A percentile compares a stretch with the other conserved stretches of the same genome.
Evolutionary conservation across 2,888 invertebrate species (phyloP).

Genomic region (Poecilobothrus nobilitatus): DNA sequence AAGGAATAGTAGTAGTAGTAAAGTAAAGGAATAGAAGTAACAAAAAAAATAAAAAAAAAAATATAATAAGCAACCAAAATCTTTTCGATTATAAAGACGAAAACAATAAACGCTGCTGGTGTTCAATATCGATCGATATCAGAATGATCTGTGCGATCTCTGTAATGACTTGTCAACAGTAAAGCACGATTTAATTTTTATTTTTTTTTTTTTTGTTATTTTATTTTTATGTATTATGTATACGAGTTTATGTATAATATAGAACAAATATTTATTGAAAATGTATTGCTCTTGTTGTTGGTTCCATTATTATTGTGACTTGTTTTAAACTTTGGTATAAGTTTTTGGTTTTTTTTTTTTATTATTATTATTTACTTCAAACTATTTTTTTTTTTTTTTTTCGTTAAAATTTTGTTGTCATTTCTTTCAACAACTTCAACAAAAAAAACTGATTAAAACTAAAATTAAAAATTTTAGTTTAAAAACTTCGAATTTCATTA

Average conservation of each 20-base stretch:
- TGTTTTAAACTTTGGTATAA: not conserved
- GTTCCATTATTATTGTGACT: not conserved
- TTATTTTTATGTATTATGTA: too few relatives aligned
- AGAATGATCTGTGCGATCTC: constrained; percentile 6
- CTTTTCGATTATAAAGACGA: not conserved
- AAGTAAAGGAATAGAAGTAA: too few relatives aligned
- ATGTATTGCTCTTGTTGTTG: not conserved
- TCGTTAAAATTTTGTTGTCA: not conserved
- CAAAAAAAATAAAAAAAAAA: too few relatives aligned
- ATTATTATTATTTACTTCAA: not conserved
- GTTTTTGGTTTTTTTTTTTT: not conserved
- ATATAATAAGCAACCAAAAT: not conserved
- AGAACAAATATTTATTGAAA: too few relatives aligned
- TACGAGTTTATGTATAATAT: too few relatives aligned
- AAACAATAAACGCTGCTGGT: constrained; percentile 5
- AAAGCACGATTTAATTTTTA: not conserved
- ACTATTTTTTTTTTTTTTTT: too few relatives aligned
- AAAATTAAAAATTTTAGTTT: not conserved
- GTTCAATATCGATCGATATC: constrained; percentile 6
- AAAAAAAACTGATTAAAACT: not conserved
- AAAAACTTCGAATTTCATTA: not conserved
- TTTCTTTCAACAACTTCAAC: constrained; percentile 1
- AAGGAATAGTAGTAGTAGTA: not conserved
- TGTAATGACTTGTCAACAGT: constrained; percentile 6
- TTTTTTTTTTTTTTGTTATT: not conserved